Percentiles rank a stretch among this genome's conserved stretches.
Conservation (phyloP, 2,888 invertebrate species). For the Ernsta delagoae region DNA sequence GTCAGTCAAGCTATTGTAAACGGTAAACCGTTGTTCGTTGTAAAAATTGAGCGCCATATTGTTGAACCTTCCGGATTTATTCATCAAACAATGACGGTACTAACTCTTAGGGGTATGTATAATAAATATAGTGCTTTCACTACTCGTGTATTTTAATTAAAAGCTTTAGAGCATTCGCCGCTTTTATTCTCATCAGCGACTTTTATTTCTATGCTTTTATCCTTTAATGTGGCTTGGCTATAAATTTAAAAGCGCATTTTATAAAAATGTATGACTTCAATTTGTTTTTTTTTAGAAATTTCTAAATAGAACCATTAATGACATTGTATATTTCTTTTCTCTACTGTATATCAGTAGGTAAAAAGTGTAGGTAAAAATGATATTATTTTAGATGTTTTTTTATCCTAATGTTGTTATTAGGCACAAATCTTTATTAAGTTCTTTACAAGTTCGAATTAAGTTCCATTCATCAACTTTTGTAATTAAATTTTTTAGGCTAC, state of each 20-base stretch:
- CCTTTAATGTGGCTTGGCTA: slow-evolving; percentile 15
- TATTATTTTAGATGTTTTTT: too few species aligned
- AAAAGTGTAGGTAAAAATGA: too few species aligned
- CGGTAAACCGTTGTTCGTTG: slow-evolving; percentile 78
- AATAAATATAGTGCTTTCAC: slow-evolving; percentile 19
- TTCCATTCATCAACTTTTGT: not conserved
- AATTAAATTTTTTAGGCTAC: slow-evolving; percentile 63
- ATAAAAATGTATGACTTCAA: not conserved
- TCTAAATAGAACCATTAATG: not conserved
- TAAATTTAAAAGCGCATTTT: slow-evolving; percentile 11
- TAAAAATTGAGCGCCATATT: slow-evolving; percentile 85
- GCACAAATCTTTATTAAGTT: too few species aligned
- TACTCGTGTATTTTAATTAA: slow-evolving; percentile 30
- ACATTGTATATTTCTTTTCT: too few species aligned
- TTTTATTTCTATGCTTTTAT: slow-evolving; percentile 27
- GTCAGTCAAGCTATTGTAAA: slow-evolving; percentile 81
- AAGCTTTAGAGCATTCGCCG: slow-evolving; percentile 15
- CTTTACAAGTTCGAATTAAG: too few species aligned
- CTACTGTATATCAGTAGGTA: too few species aligned
- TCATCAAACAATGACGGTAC: slow-evolving; percentile 81
- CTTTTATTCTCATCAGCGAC: slow-evolving; percentile 13
- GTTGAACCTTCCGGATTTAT: slow-evolving; percentile 81
- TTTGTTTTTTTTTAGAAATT: not conserved
- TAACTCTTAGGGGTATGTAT: slow-evolving; percentile 79
- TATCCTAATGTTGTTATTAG: too few species aligned